phyloP scores from a whole-genome alignment of 2,888 invertebrate species.

The Polydrusus pterygomalis region DNA sequence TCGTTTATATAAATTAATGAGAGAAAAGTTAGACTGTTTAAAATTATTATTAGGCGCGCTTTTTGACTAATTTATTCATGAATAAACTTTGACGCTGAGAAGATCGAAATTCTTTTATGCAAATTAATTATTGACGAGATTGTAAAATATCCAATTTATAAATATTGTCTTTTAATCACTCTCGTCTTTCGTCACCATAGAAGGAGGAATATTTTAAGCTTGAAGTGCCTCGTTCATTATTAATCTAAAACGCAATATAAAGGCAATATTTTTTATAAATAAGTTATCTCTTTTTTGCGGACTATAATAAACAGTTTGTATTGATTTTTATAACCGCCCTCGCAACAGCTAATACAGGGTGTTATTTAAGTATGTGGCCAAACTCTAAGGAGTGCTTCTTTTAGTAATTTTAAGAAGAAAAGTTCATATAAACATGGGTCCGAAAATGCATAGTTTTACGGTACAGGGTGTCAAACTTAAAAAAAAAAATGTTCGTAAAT shows the following conservation, averaged over 20 bases:
- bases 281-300: background rate
- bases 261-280: background rate
- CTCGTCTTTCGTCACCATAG: background rate
- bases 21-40: background rate
- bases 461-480: too few relatives aligned
- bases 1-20: background rate
- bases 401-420: too few relatives aligned
- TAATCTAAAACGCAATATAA: background rate
- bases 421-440: too few relatives aligned
- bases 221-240: conserved; percentile 1
- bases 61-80: conserved; percentile 6
- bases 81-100: background rate
- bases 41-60: background rate
- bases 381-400: too few relatives aligned
- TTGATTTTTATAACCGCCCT: too few relatives aligned
- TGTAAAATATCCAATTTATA: conserved; percentile 8
- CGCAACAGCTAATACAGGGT: too few relatives aligned
- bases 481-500: too few relatives aligned
- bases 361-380: too few relatives aligned
- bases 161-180: conserved; percentile 12
- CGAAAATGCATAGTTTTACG: too few relatives aligned
- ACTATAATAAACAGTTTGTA: background rate
- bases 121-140: conserved; percentile 21
- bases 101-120: background rate
- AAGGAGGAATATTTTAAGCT: conserved; percentile 10